Evolutionary conservation across 2,797 vertebrate genomes (phyloP), one percentile per base, ranked within the genome.

Genomic region (Lithobates pipiens): DNA sequence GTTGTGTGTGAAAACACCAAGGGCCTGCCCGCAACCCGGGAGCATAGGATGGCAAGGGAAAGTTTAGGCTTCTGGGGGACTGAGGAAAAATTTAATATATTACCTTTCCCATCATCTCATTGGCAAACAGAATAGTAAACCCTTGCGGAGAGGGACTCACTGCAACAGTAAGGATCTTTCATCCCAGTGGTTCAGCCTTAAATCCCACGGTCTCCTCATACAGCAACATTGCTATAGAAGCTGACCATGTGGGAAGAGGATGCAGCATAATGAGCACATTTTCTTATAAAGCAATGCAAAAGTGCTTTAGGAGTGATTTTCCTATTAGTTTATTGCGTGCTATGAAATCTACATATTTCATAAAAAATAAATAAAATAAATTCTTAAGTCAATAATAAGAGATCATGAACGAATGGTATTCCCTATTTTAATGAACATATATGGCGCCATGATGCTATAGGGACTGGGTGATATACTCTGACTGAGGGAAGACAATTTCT

Each of bases 401-500:
- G 23, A 61, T 3, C 21, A 61, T 7, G 18, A 11, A 9, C 1
- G 54, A 23, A 61, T 61, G 3, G 21, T 61, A 80, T 36, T 21
- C 61, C 21, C 34, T 74, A 11, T 74, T 44, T 29, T 29, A 50
- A 36, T 50, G 32, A 65, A 57, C 50, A 61, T 34, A 42, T 82
- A 7, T 73, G 34, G 46, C 57, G 73, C 32, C 69, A 63, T 29
- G 50, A 63, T 63, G 15, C 69, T 82, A 29, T 29, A 29, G 70
- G 70, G 70, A 82, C n/a, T 44, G 50, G 25, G 10, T 67, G 65
- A 67, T 29, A 67, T 67, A 25, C n/a, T 67, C 10, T 65, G 54
- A 82, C 34, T 57, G 32, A 82, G 70, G 34, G 68, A 73, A 63
- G n/a, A 57, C 69, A 82, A 82, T 82, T 73, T 73, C 34, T 29